Base-by-base conservation (phyloP, 2,888 invertebrate genomes). In the Alcis repandata region DNA sequence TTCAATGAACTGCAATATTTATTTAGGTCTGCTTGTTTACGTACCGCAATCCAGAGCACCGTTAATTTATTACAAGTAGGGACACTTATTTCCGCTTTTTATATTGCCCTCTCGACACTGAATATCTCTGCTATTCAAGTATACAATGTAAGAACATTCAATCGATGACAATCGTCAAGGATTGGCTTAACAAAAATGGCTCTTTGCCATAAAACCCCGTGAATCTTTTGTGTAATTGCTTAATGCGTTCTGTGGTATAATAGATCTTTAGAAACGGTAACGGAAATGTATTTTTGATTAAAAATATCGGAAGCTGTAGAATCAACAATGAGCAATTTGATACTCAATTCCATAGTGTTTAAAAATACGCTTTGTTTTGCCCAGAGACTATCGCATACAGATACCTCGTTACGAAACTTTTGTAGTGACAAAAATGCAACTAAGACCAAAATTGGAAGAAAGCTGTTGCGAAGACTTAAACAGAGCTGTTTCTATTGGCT, bases 111-210 rank as follows among this genome's bases (percentile, higher is more conserved):
- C 60, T 68, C 60, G 54, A 63, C 58, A 45, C n/a, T 46, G 61
- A 67, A 64, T 52, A 38, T 49, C 57, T 33, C 66, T 64, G 66
- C 15, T 10, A 32, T 1, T 63, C 48, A 56, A 60, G 41, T 46
- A 61, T 11, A 59, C 60, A 52, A 65, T 63, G 56, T 71, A 79
- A 72, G 74, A 73, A 77, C 78, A 80, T 79, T 69, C 72, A 69
- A 70, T 71, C 75, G 79, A 80, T 76, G 79, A 78, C 76, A 75
- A 82, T 78, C 70, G 77, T 83, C 79, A 80, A 87, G 85, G 78
- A 79, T 78, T 76, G 19, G 63, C 72, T 72, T 76, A 73, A 76
- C 78, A 76, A 74, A 80, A 83, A 75, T 74, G 79, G 77, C 76
- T 76, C 69, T 69, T 48, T 43, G 13, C 27, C 38, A 64, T 19